Base-by-base conservation (phyloP, 2,797 vertebrate species). In the Bovichtus diacanthus region DNA sequence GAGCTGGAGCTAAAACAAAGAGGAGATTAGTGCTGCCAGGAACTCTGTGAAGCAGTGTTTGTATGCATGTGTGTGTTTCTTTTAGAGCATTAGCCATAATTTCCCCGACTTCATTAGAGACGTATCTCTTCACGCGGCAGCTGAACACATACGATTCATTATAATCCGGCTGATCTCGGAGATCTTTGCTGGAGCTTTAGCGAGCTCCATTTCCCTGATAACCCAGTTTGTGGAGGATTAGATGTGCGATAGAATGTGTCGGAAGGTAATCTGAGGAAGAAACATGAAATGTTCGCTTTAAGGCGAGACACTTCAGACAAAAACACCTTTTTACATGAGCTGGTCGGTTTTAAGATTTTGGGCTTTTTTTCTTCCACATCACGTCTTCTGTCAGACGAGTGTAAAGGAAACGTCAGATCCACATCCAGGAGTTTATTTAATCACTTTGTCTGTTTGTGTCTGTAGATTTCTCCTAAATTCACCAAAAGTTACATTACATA, bases 211-310 rank as follows among this genome's bases (percentile, higher is more conserved):
- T 86, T 86, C 69, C 63, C 67, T 65, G 92, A 87, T 91, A 88
- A 90, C 84, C 90, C 86, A 89, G 87, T 91, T 90, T 87, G 56
- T 6, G 9, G 66, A 85, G 84, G 90, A 88, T 94, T 91, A 89
- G 70, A 77, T 66, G 74, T 83, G 88, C 74, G 21, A 60, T 16
- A 71, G 79, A 80, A 87, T 66, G 89, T 86, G 83, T 83, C 58
- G 41, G 59, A 31, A 66, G 83, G 78, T 87, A 87, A 93, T 90
- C 83, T 69, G 46, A 36, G 71, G 73, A 76, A 67, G 61, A 83
- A 82, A 64, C 46, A 15, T 74, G 82, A 88, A 76, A 83, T 9
- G 74, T 53, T 44, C 5, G 46, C 31, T 31, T 31, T 8, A 31
- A 31, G 31, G 31, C 31, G 31, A 31, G 31, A 8, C 31, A 31